Evolutionary conservation across 2,113 vertebrate species (phyloP).

Genomic region (Aleadryas rufinucha): DNA sequence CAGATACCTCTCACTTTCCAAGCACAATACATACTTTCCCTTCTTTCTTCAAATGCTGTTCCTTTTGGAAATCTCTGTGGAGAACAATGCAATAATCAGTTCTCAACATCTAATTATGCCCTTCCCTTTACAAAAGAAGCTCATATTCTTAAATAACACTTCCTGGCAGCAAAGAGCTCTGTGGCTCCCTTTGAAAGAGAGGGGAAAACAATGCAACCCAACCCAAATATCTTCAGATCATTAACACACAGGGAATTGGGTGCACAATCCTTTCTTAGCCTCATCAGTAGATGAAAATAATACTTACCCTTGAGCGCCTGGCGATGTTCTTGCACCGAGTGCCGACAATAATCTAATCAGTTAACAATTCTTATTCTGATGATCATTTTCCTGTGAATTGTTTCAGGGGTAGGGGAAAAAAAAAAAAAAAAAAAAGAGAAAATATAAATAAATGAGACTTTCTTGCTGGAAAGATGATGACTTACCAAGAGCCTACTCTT

Average conservation of each 20-base stretch:
- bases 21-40: conserved; percentile 1
- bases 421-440: not conserved
- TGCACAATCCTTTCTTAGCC: conserved; percentile 33
- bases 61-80: conserved; percentile 17
- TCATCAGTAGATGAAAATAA: conserved; percentile 58
- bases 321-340: not conserved
- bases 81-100: conserved; percentile 49
- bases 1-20: conserved; percentile 38
- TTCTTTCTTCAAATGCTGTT: conserved; percentile 37
- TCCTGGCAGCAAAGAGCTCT: conserved; percentile 18
- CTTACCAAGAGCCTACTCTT: not conserved
- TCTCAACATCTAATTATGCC: conserved; percentile 36
- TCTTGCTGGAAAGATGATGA: conserved; percentile 7
- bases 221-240: conserved; percentile 40
- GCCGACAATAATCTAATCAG: conserved; percentile 40
- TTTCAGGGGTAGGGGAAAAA: not conserved
- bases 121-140: conserved; percentile 31
- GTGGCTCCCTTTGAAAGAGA: conserved; percentile 33
- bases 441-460: not conserved
- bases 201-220: conserved; percentile 38
- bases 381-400: conserved; percentile 40
- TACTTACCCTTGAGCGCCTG: conserved; percentile 28
- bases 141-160: conserved; percentile 55
- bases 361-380: conserved; percentile 41
- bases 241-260: conserved; percentile 9